Conservation (phyloP, 2,888 invertebrate genomes). For the Ryuthela nishihirai region DNA sequence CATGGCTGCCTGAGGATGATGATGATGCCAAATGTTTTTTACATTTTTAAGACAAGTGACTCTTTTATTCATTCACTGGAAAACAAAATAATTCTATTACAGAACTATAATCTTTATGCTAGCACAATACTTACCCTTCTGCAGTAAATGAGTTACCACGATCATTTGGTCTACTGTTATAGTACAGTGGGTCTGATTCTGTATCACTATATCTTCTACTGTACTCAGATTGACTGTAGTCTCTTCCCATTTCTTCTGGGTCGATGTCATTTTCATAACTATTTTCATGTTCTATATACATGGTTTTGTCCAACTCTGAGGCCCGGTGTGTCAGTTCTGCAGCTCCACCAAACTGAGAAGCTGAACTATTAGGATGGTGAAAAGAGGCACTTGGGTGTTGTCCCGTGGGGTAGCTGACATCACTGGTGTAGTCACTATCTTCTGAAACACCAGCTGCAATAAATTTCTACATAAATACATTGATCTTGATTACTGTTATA, state of each 20-base stretch:
- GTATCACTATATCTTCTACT: slow-evolving; percentile 46
- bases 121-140: slow-evolving; percentile 25
- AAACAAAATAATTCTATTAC: too few relatives aligned
- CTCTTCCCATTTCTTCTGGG: not conserved
- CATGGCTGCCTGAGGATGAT: too few relatives aligned
- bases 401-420: slow-evolving; percentile 87
- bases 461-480: too few relatives aligned
- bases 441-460: slow-evolving; percentile 84
- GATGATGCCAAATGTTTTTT: too few relatives aligned
- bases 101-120: too few relatives aligned
- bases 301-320: slow-evolving; percentile 29
- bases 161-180: slow-evolving; percentile 77
- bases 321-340: slow-evolving; percentile 56
- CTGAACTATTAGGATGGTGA: slow-evolving; percentile 80
- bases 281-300: slow-evolving; percentile 26
- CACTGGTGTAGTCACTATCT: slow-evolving; percentile 95
- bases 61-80: too few relatives aligned
- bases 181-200: slow-evolving; percentile 62
- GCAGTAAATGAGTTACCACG: slow-evolving; percentile 50
- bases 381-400: slow-evolving; percentile 54
- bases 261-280: slow-evolving; percentile 29
- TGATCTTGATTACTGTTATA: too few relatives aligned
- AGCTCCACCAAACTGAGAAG: slow-evolving; percentile 76
- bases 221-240: slow-evolving; percentile 12
- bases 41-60: too few relatives aligned